Evolutionary conservation across 1,140 invertebrate genomes (phyloP).

Genomic region (Dysdera silvatica): DNA sequence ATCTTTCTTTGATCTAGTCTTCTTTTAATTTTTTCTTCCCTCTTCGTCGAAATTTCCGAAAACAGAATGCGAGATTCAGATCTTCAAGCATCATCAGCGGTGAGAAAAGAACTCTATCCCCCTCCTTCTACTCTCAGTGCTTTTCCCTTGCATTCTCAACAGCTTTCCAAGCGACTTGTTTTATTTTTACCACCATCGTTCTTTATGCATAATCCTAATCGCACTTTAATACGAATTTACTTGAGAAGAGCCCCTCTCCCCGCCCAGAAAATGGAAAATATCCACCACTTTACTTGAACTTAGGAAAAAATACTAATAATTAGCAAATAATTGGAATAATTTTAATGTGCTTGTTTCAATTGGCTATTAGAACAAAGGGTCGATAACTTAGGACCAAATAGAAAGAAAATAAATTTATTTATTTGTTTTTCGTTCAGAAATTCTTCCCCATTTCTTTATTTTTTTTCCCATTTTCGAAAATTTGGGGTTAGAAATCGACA

Average conservation of each 20-base stretch:
- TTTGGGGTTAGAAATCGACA: no score
- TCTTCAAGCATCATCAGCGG: no score
- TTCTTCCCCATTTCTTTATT: no score
- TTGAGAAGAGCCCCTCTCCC: not conserved
- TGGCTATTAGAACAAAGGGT: no score
- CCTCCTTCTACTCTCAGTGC: no score
- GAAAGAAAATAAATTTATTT: no score
- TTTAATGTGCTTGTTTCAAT: constrained; percentile 2
- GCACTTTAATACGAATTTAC: not conserved
- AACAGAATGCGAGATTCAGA: no score
- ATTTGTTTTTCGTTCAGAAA: no score
- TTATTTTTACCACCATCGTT: not conserved
- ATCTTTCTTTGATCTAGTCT: constrained; percentile 2
- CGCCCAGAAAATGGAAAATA: not conserved
- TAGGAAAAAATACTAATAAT: not conserved
- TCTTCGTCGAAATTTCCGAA: no score
- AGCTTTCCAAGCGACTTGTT: not conserved
- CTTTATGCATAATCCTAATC: not conserved
- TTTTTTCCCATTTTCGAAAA: no score
- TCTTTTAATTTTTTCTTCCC: not conserved
- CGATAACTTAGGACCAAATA: no score
- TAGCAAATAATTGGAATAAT: constrained; percentile 6
- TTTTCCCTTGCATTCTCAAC: not conserved
- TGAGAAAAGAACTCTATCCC: no score
- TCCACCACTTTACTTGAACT: not conserved